phyloP scores from a whole-genome alignment of 1,140 invertebrate genomes.

The Caerostris extrusa region DNA sequence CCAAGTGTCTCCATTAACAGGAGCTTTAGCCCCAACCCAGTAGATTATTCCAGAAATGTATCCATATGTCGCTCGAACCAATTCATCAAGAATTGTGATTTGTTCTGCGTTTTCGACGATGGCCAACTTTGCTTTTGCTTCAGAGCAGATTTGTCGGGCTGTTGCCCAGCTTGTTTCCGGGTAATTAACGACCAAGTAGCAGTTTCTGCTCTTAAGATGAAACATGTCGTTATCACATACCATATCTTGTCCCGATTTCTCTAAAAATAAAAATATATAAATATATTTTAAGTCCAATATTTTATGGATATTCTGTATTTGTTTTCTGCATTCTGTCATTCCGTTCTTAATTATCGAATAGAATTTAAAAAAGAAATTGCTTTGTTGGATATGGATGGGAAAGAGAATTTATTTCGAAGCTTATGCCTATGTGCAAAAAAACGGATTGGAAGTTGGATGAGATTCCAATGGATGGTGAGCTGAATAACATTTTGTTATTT shows the following conservation, averaged over 20 bases:
- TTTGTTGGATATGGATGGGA: too few relatives aligned
- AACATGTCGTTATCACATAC: slow-evolving; percentile 78
- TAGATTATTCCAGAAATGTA: slow-evolving; percentile 87
- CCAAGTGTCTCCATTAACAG: slow-evolving; percentile 80
- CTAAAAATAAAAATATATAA: background rate
- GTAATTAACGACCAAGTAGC: slow-evolving; percentile 88
- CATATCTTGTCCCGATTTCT: slow-evolving; percentile 79
- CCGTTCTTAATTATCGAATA: too few relatives aligned
- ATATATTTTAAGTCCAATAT: background rate
- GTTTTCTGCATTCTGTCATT: too few relatives aligned
- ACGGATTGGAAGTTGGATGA: too few relatives aligned
- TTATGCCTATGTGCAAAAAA: too few relatives aligned
- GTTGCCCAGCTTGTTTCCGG: slow-evolving; percentile 88
- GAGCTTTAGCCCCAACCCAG: slow-evolving; percentile 85
- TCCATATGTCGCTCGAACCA: slow-evolving; percentile 86
- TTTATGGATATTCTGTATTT: too few relatives aligned
- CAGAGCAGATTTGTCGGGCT: slow-evolving; percentile 87
- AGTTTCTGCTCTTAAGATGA: slow-evolving; percentile 79
- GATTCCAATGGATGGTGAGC: too few relatives aligned
- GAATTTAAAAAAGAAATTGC: too few relatives aligned
- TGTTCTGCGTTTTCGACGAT: slow-evolving; percentile 72
- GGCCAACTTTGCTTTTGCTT: slow-evolving; percentile 82
- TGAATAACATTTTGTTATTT: too few relatives aligned
- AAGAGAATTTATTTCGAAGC: too few relatives aligned
- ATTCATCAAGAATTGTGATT: slow-evolving; percentile 85